Evolutionary conservation across 2,888 invertebrate genomes (phyloP).

Genomic region (Mylabris sibirica): DNA sequence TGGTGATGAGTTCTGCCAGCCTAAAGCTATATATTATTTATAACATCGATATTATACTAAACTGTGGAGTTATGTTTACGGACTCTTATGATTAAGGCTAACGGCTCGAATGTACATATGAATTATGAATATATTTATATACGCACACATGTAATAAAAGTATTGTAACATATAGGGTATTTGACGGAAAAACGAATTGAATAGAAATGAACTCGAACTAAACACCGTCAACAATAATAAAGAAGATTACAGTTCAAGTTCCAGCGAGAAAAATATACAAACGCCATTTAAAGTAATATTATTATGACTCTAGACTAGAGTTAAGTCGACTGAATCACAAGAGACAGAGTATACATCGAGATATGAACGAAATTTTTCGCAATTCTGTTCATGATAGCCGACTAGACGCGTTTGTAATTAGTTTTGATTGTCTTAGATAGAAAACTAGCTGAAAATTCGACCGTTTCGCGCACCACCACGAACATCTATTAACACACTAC

Average conservation of each 20-base stretch:
- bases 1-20: constrained; percentile 47
- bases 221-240: no score
- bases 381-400: no score
- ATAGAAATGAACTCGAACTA: no score
- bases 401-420: no score
- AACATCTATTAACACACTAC: neutral
- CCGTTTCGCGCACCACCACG: neutral
- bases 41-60: constrained; percentile 33
- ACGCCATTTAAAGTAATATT: no score
- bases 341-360: no score
- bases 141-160: neutral
- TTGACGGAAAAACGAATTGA: neutral
- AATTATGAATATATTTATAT: constrained; percentile 17
- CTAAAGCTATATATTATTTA: constrained; percentile 39
- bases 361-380: no score
- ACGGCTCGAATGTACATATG: constrained; percentile 19
- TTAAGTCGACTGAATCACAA: no score
- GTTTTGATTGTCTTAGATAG: no score
- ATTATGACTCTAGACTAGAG: no score
- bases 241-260: no score
- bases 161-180: neutral
- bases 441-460: neutral
- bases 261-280: no score
- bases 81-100: constrained; percentile 22
- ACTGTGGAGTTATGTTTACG: constrained; percentile 17